Base-by-base conservation (phyloP, 2,888 invertebrate genomes). In the Zygaena filipendulae region DNA sequence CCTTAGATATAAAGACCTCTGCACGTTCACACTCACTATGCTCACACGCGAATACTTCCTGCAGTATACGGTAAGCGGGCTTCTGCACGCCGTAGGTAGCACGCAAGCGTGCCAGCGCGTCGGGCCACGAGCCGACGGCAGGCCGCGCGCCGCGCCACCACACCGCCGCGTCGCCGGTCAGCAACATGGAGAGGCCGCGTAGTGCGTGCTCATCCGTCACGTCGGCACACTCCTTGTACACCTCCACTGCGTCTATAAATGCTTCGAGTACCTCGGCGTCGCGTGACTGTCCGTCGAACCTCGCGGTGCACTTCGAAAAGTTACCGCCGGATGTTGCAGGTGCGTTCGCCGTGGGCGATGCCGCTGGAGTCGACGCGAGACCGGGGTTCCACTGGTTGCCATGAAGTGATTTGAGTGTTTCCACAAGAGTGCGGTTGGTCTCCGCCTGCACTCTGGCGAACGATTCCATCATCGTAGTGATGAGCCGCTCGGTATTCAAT, bases 161-260 rank as follows among this genome's bases (percentile, higher is more conserved):
- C n/a, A 30, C 23, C n/a, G 35, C 36, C 1, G 35, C 37, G 4
- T 36, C 22, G 1, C 32, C 39, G 16, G 8, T 19, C 5, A 39
- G 23, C 6, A 36, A 25, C 36, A 39, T 39, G 6, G 35, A 33
- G 3, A 39, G 13, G 2, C 36, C 39, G 7, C 33, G 27, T 4
- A 39, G 16, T 3, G 36, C 38, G 22, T 39, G 31, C 9, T 32
- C 33, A 19, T 41, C 37, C 3, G 25, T 33, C 11, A 39, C 29
- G 18, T 23, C 9, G 2, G 30, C n/a, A 13, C 40, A 41, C 9
- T 41, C 40, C 14, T 37, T 37, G 21, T 31, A 39, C 2, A 31
- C 12, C 18, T 33, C 11, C 3, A 33, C 27, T 3, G 32, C 29
- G 19, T 38, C 36, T 4, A 38, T 19, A 20, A 40, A 40, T 2